Base-by-base conservation (phyloP, 2,113 vertebrate genomes). In the Corythoichthys haematopterus region DNA sequence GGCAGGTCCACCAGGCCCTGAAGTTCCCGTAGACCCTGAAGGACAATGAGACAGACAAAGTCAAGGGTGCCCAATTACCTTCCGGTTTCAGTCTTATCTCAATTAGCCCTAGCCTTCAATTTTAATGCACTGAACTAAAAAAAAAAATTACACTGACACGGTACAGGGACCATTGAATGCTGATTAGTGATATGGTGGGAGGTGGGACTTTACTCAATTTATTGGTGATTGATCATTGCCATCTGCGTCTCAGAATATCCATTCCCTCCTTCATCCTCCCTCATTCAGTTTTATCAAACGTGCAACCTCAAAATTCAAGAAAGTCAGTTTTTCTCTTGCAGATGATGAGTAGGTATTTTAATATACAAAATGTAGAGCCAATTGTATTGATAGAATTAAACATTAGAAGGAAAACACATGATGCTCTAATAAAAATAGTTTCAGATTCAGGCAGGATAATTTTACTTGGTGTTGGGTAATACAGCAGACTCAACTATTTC, bases 21-120 rank as follows among this genome's bases (percentile, higher is more conserved):
- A 43, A 96, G 88, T 81, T 95, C 94, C 80, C 93, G 85, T 66
- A 96, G 88, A 51, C 94, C 94, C 95, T 95, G 78, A 38, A 58
- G 35, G 33, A 16, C 62, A n/a, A 59, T 16, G 14, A 63, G 63
- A 56, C 12, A 59, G 36, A 67, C 68, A 64, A 47, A 5, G 35
- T 33, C 43, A 63, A 63, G 3, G 33, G 28, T 45, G 9, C 4
- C 2, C 57, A 9, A 11, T 35, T 14, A 36, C 57, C 3, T 43
- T 43, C 1, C 40, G 6, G 40, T 28, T 8, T 6, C 1, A 20
- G 11, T 3, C 13, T 60, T 59, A 28, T 57, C 33, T 5, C 55
- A 4, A 37, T 43, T 13, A 11, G 2, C 43, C 61, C 20, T 6
- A 36, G 55, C 55, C 55, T 57, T 13, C 28, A 36, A 57, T 57